Evolutionary conservation across 2,888 invertebrate genomes (phyloP).

Genomic region (Chorisops tibialis): DNA sequence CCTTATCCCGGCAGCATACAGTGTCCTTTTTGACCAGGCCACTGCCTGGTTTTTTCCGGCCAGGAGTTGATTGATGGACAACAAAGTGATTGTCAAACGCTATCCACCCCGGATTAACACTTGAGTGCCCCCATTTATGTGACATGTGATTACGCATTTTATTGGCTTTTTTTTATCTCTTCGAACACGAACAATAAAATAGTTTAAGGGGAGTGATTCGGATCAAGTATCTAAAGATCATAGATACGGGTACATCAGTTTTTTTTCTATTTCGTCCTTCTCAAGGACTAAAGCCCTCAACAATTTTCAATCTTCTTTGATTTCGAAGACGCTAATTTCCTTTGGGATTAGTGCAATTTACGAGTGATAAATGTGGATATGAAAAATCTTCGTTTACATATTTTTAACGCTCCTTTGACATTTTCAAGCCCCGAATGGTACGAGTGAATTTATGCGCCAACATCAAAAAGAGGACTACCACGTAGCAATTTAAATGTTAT

Average conservation of each 20-base stretch:
- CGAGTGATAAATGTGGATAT: constrained; percentile 31
- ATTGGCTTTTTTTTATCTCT: constrained; percentile 34
- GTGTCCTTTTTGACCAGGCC: too few relatives aligned
- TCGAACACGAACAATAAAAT: constrained; percentile 2
- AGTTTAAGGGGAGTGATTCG: neutral
- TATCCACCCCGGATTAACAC: constrained; percentile 37
- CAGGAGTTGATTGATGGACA: constrained; percentile 39
- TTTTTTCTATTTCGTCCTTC: neutral
- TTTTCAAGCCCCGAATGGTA: neutral
- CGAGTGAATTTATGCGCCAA: neutral
- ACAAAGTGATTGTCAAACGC: constrained; percentile 41
- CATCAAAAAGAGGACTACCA: neutral
- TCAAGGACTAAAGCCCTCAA: neutral
- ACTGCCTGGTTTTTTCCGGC: too few relatives aligned
- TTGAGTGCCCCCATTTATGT: constrained; percentile 28
- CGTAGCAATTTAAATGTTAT: too few relatives aligned
- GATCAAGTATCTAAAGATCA: neutral
- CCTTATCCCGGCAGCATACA: too few relatives aligned
- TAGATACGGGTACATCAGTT: neutral
- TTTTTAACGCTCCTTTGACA: constrained; percentile 8
- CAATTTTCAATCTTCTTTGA: constrained; percentile 12
- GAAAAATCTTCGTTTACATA: constrained; percentile 29
- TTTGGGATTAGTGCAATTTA: constrained; percentile 29
- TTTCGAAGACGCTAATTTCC: constrained; percentile 29
- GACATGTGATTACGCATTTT: constrained; percentile 38